A percentile compares a stretch with the other conserved stretches of the same genome.
Evolutionary conservation across 2,113 vertebrate genomes (phyloP).

Genomic region (Morone chrysops): DNA sequence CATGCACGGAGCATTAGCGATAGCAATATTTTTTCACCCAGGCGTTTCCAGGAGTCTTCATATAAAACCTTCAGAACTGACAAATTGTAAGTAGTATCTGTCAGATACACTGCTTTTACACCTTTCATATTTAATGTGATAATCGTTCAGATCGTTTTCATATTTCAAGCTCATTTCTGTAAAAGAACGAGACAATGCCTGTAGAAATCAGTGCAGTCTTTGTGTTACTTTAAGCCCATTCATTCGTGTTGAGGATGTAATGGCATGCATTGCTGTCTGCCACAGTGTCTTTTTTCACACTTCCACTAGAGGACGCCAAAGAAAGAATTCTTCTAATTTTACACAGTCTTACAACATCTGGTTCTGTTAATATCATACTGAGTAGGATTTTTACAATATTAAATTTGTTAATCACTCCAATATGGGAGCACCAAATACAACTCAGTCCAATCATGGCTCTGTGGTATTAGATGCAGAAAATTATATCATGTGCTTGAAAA

Average conservation of each 20-base stretch:
- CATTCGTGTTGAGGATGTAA: background rate
- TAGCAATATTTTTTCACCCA: background rate
- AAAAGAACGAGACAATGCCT: background rate
- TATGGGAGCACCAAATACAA: background rate
- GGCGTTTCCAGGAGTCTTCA: background rate
- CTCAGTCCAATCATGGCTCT: background rate
- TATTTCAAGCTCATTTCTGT: background rate
- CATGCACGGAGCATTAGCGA: background rate
- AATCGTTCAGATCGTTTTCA: background rate
- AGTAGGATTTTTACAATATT: background rate
- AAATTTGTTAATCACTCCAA: too few relatives aligned
- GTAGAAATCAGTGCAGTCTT: background rate
- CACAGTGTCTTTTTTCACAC: background rate
- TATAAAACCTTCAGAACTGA: background rate
- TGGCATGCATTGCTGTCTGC: too few relatives aligned
- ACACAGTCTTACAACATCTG: background rate
- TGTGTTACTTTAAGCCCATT: background rate
- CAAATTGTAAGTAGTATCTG: too few relatives aligned
- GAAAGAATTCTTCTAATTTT: background rate
- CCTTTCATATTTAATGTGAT: background rate
- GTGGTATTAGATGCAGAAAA: background rate
- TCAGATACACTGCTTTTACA: background rate
- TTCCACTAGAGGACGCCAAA: constrained; percentile 21
- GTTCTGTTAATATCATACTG: background rate
- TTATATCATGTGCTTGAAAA: background rate